phyloP scores from a whole-genome alignment of 2,797 vertebrate genomes.

The Danio aesculapii region DNA sequence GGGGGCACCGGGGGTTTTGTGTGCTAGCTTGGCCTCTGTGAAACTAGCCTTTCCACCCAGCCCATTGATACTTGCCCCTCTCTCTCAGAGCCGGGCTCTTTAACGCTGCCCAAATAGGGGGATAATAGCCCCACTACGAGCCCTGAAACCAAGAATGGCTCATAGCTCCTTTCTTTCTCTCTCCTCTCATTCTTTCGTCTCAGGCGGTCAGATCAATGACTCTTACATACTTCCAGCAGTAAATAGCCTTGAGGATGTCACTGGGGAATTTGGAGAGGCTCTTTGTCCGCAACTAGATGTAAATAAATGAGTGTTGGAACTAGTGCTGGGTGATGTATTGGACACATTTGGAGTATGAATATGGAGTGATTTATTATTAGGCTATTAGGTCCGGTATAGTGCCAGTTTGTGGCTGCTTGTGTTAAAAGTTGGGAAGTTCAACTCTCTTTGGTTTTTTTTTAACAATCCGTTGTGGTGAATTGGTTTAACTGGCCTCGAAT shows the following conservation, averaged over 20 bases:
- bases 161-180: conserved; percentile 47
- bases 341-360: neutral
- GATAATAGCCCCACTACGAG: conserved; percentile 53
- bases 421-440: neutral
- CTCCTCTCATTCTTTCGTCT: conserved; percentile 27
- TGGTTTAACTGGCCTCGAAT: neutral
- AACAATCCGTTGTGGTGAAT: neutral
- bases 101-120: conserved; percentile 53
- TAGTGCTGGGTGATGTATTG: neutral
- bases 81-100: conserved; percentile 46
- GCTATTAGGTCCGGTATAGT: neutral
- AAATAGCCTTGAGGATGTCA: conserved; percentile 39
- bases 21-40: conserved; percentile 49
- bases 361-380: neutral
- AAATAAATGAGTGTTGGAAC: conserved; percentile 19
- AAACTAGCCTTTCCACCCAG: conserved; percentile 51
- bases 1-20: conserved; percentile 47
- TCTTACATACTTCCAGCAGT: conserved; percentile 36
- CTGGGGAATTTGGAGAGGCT: conserved; percentile 8
- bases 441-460: neutral
- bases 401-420: neutral
- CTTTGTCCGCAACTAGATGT: conserved; percentile 28
- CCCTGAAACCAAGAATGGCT: conserved; percentile 49
- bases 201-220: conserved; percentile 40
- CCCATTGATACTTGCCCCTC: conserved; percentile 55